phyloP scores from a whole-genome alignment of 2,888 invertebrate species.

The Chymomyza amoena region DNA sequence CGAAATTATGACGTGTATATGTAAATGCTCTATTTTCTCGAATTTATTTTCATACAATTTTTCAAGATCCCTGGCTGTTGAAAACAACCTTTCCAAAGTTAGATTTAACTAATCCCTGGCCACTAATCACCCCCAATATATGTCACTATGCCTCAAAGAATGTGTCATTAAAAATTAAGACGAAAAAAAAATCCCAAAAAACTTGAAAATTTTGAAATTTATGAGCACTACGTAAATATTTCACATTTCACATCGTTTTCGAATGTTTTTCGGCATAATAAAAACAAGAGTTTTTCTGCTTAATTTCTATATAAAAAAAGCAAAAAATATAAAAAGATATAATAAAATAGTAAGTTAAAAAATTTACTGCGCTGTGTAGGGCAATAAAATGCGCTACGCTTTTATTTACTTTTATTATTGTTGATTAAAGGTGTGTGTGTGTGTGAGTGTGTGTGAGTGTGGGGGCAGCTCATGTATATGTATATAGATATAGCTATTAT shows the following conservation, averaged over 20 bases:
- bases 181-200: constrained; percentile 20
- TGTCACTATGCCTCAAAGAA: constrained; percentile 20
- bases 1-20: no score
- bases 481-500: no score
- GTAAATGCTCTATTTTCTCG: no score
- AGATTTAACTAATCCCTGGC: background rate
- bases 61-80: background rate
- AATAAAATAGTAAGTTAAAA: background rate
- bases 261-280: background rate
- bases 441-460: background rate
- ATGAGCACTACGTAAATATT: background rate
- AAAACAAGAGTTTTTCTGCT: no score
- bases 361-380: background rate
- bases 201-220: constrained; percentile 12
- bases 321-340: no score
- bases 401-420: background rate
- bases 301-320: no score
- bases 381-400: constrained; percentile 24
- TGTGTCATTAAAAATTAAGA: constrained; percentile 37
- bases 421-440: background rate
- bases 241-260: background rate
- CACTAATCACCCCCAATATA: constrained; percentile 35
- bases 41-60: no score
- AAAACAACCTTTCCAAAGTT: background rate
- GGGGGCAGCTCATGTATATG: background rate